A percentile compares a stretch with the other conserved stretches of the same genome.
Evolutionary conservation across 2,113 vertebrate species (phyloP).

Genomic region (Dicaeum eximium): DNA sequence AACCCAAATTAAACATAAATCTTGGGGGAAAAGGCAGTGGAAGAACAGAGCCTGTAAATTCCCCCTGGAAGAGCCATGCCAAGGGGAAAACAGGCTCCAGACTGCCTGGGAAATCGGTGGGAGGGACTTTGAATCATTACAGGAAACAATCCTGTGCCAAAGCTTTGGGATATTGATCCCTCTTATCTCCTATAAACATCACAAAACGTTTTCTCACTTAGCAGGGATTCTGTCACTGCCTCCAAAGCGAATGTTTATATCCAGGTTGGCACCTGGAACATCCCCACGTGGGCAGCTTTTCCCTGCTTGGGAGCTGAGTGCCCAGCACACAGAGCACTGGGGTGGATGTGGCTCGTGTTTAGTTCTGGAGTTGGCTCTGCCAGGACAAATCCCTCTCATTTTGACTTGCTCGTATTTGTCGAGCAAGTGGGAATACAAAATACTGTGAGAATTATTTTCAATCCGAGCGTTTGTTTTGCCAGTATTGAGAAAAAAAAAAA

Average conservation of each 20-base stretch:
- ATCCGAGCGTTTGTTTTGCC: constrained; percentile 27
- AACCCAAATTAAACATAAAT: too few species aligned
- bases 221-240: not conserved
- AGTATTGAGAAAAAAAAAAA: not conserved
- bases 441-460: not conserved
- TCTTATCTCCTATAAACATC: not conserved
- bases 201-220: not conserved
- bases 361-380: not conserved
- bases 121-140: too few species aligned
- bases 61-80: too few species aligned
- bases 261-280: not conserved
- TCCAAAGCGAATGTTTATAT: not conserved
- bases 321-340: not conserved
- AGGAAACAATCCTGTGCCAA: not conserved
- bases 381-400: constrained; percentile 37
- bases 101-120: too few species aligned
- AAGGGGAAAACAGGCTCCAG: too few species aligned
- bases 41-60: too few species aligned
- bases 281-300: not conserved
- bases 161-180: not conserved
- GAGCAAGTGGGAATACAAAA: constrained; percentile 12
- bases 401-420: not conserved
- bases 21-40: too few species aligned
- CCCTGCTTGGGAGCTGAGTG: not conserved
- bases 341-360: not conserved